These are phyloP conservation scores for Zosterops japonicus DNA, from an alignment of 2,113 vertebrate genomes.

Conservation along the genomic window DNA sequence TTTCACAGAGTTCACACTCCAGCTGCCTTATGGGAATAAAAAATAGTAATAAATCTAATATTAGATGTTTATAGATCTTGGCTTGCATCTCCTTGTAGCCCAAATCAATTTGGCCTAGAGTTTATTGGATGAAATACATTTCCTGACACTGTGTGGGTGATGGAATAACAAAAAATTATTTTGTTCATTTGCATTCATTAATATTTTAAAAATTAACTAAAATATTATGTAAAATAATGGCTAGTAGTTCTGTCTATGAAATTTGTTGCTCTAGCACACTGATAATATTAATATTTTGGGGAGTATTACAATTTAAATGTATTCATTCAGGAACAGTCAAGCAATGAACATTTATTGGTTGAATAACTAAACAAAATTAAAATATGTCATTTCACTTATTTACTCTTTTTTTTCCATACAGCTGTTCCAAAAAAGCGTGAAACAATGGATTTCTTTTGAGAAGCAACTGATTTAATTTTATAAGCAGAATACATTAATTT, in stretches of 20 bases:
- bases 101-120: neutral
- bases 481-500: neutral
- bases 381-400: neutral
- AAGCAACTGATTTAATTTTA: neutral
- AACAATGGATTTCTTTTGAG: neutral
- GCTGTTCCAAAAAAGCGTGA: neutral
- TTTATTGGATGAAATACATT: neutral
- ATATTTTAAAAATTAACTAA: neutral
- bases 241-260: neutral
- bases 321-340: neutral
- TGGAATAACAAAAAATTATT: neutral
- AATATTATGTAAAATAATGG: neutral
- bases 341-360: neutral
- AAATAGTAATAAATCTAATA: neutral
- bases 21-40: neutral
- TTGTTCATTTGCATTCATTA: neutral
- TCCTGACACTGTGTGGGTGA: neutral
- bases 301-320: neutral
- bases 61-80: neutral
- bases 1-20: neutral
- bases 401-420: neutral
- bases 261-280: neutral
- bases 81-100: neutral
- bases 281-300: neutral
- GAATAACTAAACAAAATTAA: neutral